A percentile compares a stretch with the other conserved stretches of the same genome.
These are phyloP conservation scores for Lymantria monacha DNA, from an alignment of 2,888 invertebrate genomes.

Conservation along the genomic window DNA sequence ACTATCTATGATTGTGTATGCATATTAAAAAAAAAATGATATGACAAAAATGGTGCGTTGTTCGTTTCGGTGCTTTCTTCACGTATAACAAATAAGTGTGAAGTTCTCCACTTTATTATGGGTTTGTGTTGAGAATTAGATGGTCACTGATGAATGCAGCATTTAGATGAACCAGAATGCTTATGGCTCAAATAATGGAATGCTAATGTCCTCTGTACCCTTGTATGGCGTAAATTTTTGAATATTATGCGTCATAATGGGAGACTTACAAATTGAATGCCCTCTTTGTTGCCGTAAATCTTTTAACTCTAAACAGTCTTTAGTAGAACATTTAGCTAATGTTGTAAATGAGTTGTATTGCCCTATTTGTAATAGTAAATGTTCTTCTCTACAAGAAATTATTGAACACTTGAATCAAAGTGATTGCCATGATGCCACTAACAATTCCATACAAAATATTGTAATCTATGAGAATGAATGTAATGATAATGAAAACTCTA, in stretches of 20 bases:
- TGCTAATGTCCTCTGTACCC: slow-evolving; percentile 12
- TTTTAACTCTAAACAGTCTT: slow-evolving; percentile 81
- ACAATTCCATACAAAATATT: slow-evolving; percentile 19
- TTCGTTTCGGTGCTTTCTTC: slow-evolving; percentile 55
- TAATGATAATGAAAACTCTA: slow-evolving; percentile 17
- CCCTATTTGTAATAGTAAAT: slow-evolving; percentile 81
- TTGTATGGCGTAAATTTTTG: slow-evolving; percentile 14
- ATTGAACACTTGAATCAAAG: slow-evolving; percentile 80
- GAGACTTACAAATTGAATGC: slow-evolving; percentile 74
- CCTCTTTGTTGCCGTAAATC: slow-evolving; percentile 85
- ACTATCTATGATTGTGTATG: too few relatives aligned
- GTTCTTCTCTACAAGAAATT: slow-evolving; percentile 76
- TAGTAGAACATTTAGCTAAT: slow-evolving; percentile 78
- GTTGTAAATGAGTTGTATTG: slow-evolving; percentile 78
- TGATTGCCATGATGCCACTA: slow-evolving; percentile 42
- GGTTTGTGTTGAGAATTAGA: slow-evolving; percentile 58
- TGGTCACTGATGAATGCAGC: slow-evolving; percentile 64
- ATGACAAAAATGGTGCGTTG: slow-evolving; percentile 29
- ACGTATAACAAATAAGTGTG: slow-evolving; percentile 64
- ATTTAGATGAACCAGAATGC: slow-evolving; percentile 33
- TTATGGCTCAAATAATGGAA: slow-evolving; percentile 19
- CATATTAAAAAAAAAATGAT: too few relatives aligned
- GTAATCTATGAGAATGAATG: slow-evolving; percentile 21
- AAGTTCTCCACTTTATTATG: slow-evolving; percentile 71
- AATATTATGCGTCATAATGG: slow-evolving; percentile 61